Base-by-base conservation (phyloP, 2,797 vertebrate genomes). In the Channallabes apus region DNA sequence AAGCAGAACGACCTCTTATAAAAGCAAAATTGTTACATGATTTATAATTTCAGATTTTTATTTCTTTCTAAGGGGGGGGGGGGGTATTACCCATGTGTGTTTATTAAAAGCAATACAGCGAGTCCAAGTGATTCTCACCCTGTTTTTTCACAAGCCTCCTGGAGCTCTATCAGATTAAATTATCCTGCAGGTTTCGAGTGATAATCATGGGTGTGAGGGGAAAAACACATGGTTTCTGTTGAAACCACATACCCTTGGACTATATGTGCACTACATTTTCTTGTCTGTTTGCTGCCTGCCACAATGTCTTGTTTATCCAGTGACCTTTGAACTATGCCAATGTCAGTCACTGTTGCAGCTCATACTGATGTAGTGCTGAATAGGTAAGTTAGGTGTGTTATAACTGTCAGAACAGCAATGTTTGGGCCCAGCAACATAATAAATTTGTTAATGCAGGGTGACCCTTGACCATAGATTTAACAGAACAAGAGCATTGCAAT, bases 171-270 rank as follows among this genome's bases (percentile, higher is more conserved):
- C 85, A 85, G 77, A 85, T 86, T 71, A 84, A 86, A 86, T 86
- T 85, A 86, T 86, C 82, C 84, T 82, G 71, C 67, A 83, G 61
- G 82, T 87, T 87, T 83, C 77, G 72, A 86, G 51, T 83, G 84
- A 87, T 88, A 86, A 76, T 85, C 87, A 80, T 83, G 73, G 77
- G 71, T 80, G 77, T 81, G 80, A 87, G 79, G 35, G 65, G 79
- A 65, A 83, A 73, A 88, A 86, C 56, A 83, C 65, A 78, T 80
- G 69, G 82, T 88, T 83, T 86, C 27, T 61, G 61, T 76, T 85
- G 86, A 84, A 87, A 88, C 84, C 84, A 80, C 83, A 89, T 86
- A 84, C 82, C 64, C 35, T 85, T 80, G 73, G 51, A 84, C 78
- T 82, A 71, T 88, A 75, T 86, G 81, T 76, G 56, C 68, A 35